Percentiles rank a stretch among this genome's conserved stretches.
Conservation (phyloP, 1,140 invertebrate genomes). For the Amphibalanus amphitrite region DNA sequence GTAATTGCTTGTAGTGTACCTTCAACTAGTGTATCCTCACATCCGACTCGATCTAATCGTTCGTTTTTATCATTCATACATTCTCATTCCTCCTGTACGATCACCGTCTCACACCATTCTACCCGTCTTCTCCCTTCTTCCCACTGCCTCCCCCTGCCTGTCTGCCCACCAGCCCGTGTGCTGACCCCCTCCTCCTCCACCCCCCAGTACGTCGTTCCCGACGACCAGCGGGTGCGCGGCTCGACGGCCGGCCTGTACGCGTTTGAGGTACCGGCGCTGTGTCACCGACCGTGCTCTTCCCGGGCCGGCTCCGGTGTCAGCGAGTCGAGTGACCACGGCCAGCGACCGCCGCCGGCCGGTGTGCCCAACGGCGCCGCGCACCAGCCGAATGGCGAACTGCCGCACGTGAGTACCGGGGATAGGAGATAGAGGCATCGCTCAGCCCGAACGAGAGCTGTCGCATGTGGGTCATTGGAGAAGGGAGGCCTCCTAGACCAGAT, state of each 20-base stretch:
- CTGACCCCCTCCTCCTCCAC: too few species aligned
- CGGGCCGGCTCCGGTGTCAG: slow-evolving; percentile 28
- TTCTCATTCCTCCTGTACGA: too few species aligned
- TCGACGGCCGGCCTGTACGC: slow-evolving; percentile 66
- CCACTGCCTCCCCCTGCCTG: too few species aligned
- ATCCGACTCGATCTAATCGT: too few species aligned
- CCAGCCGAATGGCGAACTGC: not conserved
- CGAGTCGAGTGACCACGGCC: slow-evolving; percentile 18
- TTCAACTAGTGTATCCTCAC: too few species aligned
- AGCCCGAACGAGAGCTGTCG: not conserved
- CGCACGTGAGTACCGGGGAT: not conserved
- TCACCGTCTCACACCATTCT: too few species aligned
- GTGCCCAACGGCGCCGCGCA: not conserved
- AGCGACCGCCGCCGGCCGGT: not conserved
- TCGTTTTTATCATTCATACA: too few species aligned
- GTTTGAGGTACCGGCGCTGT: slow-evolving; percentile 43
- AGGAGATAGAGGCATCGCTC: not conserved
- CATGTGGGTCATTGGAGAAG: too few species aligned
- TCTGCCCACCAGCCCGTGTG: too few species aligned
- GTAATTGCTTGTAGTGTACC: too few species aligned
- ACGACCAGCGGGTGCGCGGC: slow-evolving; percentile 57
- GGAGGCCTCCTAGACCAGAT: too few species aligned
- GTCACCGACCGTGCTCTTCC: slow-evolving; percentile 39
- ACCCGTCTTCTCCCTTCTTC: too few species aligned
- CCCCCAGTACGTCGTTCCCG: not conserved